Base-by-base conservation (phyloP, 1,140 invertebrate genomes). In the Brachionus rotundiformis region DNA sequence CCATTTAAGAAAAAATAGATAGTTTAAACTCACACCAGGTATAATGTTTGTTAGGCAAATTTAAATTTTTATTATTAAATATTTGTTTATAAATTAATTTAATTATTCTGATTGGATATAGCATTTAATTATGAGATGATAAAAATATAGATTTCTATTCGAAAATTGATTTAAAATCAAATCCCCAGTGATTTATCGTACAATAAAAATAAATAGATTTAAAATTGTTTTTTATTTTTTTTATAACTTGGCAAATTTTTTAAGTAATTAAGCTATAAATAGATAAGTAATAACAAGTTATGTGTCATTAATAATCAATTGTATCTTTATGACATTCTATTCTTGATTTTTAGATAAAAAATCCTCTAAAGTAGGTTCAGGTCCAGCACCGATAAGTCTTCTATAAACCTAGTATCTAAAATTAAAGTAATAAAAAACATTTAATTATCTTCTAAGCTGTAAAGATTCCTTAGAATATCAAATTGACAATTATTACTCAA, bases 21-120 rank as follows among this genome's bases (percentile, higher is more conserved):
- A 71, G 61, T 63, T 63, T 54, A 54, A 39, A 71, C 65, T 71
- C 65, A 39, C 65, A 36, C 65, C n/a, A 71, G 65, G 65, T 71
- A 71, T 71, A 73, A 73, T 73, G 44, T 44, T 73, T 25, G 29
- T 41, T 36, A 68, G 29, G 7, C 29, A 16, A 68, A 68, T n/a
- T 36, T 68, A 68, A 19, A 8, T 68, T 68, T 41, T 19, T 36
- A 11, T 19, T 33, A 5, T 44, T 73, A 73, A 44, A 73, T 73
- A 73, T 73, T 73, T 73, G 39, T 73, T 73, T 73, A 11, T 16
- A 73, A 73, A 13, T 39, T 39, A 10, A 47, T 25, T 71, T 44
- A 44, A 25, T 29, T 73, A 23, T 44, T 73, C 25, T 27, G 36
- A 19, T 44, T 44, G 25, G 33, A 3, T 25, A 73, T 36, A 23